These are phyloP conservation scores for Idaea straminata DNA, from an alignment of 2,888 invertebrate species.

Conservation along the genomic window DNA sequence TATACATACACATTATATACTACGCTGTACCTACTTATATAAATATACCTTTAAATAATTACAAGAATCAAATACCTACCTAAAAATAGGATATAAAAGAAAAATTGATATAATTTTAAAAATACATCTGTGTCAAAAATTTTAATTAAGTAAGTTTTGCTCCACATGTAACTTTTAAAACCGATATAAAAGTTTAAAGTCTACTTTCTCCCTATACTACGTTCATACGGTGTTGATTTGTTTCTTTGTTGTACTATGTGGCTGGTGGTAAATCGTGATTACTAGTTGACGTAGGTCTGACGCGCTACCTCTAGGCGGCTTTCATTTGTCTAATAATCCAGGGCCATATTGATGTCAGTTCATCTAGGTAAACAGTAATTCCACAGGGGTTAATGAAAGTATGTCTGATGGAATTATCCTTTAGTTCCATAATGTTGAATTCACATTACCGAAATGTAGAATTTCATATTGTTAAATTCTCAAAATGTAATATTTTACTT, in stretches of 20 bases:
- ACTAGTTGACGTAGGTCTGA: constrained; percentile 53
- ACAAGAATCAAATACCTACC: no score
- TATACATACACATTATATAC: no score
- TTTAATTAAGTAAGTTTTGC: background rate
- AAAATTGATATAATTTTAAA: no score
- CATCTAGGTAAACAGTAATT: background rate
- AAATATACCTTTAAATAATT: no score
- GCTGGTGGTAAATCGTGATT: constrained; percentile 55
- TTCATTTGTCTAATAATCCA: constrained; percentile 27
- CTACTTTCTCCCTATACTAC: background rate
- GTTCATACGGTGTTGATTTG: constrained; percentile 42
- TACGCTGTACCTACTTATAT: no score
- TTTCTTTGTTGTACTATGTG: constrained; percentile 47
- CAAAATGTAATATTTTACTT: no score
- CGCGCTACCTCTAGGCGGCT: constrained; percentile 26
- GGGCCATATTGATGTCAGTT: background rate
- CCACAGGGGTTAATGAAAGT: background rate
- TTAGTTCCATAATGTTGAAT: background rate
- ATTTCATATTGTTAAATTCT: no score
- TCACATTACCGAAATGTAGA: no score
- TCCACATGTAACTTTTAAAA: background rate
- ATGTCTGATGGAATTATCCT: background rate
- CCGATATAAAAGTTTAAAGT: background rate
- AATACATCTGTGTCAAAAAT: no score
- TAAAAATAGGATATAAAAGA: no score